phyloP scores from a whole-genome alignment of 2,797 vertebrate genomes.

The Loriculus beryllinus region DNA sequence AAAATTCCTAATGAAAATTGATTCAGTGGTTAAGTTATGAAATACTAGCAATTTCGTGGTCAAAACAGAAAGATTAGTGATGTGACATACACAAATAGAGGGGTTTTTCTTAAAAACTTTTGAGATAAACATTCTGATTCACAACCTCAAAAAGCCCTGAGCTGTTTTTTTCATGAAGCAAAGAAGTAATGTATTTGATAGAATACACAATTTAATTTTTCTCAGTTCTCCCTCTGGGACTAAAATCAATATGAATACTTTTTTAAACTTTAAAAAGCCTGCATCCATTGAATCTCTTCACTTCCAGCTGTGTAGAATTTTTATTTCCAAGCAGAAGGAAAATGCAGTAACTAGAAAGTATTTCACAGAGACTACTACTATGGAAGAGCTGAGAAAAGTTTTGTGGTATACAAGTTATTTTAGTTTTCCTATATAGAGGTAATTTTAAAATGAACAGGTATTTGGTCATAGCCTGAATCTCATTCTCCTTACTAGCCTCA shows the following conservation, averaged over 20 bases:
- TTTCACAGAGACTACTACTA: neutral
- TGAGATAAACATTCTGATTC: neutral
- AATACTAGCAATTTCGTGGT: neutral
- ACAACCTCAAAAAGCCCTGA: neutral
- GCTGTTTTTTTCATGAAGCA: neutral
- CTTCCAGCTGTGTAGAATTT: neutral
- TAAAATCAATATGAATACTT: neutral
- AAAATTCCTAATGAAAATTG: neutral
- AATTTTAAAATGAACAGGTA: neutral
- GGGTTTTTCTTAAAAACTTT: neutral
- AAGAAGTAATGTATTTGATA: neutral
- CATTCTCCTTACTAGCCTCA: neutral
- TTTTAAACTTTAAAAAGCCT: neutral
- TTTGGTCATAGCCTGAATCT: neutral
- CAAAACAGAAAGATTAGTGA: neutral
- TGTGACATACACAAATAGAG: neutral
- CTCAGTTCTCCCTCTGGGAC: neutral
- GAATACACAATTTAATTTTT: neutral
- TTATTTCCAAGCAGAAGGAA: neutral
- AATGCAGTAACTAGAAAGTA: neutral
- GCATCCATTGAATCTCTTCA: neutral
- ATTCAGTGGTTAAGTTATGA: neutral
- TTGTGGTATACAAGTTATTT: neutral
- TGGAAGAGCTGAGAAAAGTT: neutral
- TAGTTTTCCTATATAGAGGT: neutral